Evolutionary conservation across 2,888 invertebrate species (phyloP).

Genomic region (Ectropis crepuscularia): DNA sequence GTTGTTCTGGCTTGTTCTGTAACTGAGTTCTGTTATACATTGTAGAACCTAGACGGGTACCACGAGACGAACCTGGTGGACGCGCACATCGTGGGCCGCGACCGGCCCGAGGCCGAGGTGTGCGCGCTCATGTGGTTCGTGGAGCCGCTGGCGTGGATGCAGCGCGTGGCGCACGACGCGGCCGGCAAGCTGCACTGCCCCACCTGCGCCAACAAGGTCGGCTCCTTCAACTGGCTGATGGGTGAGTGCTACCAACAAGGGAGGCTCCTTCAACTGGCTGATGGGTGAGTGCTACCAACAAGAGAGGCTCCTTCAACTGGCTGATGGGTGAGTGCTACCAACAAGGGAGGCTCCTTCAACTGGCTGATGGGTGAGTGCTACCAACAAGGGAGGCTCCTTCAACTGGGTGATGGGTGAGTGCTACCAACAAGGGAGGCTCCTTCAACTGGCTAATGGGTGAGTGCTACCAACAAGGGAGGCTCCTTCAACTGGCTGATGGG

Average conservation of each 20-base stretch:
- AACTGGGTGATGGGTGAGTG: no score
- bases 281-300: not conserved
- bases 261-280: not conserved
- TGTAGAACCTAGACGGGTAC: conserved; percentile 66
- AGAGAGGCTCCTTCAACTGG: not conserved
- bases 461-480: not conserved
- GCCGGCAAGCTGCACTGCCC: conserved; percentile 95
- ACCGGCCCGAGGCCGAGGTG: conserved; percentile 55
- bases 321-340: not conserved
- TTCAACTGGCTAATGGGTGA: conserved; percentile 1
- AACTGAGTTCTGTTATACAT: not conserved
- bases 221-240: conserved; percentile 96
- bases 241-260: conserved; percentile 79
- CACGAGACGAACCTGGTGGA: conserved; percentile 70
- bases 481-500: no score
- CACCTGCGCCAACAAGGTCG: conserved; percentile 93
- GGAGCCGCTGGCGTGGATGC: conserved; percentile 97
- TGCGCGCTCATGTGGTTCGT: conserved; percentile 93
- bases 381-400: no score
- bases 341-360: no score
- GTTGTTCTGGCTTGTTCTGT: no score
- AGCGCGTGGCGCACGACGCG: conserved; percentile 86
- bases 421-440: not conserved
- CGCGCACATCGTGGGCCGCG: conserved; percentile 57
- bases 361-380: not conserved